phyloP scores from a whole-genome alignment of 2,888 invertebrate genomes.

The Arrhopalites spinosus region DNA sequence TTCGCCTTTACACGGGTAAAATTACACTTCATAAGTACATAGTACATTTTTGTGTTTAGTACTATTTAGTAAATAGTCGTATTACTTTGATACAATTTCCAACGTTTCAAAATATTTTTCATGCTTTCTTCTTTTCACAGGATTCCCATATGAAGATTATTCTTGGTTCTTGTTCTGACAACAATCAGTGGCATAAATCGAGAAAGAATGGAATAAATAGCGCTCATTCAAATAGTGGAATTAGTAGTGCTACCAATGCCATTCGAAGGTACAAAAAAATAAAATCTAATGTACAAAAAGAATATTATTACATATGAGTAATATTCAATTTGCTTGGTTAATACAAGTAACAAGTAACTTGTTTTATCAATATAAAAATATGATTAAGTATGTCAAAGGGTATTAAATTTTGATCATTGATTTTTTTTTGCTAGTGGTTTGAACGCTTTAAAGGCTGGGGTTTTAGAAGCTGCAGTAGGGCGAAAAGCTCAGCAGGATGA shows the following conservation, averaged over 20 bases:
- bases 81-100: too few relatives aligned
- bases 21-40: neutral
- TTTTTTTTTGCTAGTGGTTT: too few relatives aligned
- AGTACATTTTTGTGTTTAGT: neutral
- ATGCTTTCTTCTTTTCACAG: too few relatives aligned
- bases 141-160: slow-evolving; percentile 92
- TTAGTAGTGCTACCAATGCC: slow-evolving; percentile 55
- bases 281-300: too few relatives aligned
- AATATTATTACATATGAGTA: too few relatives aligned
- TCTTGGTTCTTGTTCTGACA: slow-evolving; percentile 65
- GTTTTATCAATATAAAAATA: too few relatives aligned
- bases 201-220: slow-evolving; percentile 54
- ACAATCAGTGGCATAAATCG: slow-evolving; percentile 46
- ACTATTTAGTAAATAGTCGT: neutral
- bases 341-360: too few relatives aligned
- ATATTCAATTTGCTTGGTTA: too few relatives aligned
- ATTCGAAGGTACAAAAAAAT: too few relatives aligned
- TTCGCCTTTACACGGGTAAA: slow-evolving; percentile 56
- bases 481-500: slow-evolving; percentile 47
- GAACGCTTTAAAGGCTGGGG: slow-evolving; percentile 53
- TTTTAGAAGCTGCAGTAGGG: slow-evolving; percentile 50
- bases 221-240: slow-evolving; percentile 53
- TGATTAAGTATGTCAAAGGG: too few relatives aligned
- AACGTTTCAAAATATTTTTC: too few relatives aligned
- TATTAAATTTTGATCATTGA: too few relatives aligned